Percentiles rank a stretch among this genome's conserved stretches.
phyloP scores from a whole-genome alignment of 2,113 vertebrate species.

The Corythaixoides concolor region DNA sequence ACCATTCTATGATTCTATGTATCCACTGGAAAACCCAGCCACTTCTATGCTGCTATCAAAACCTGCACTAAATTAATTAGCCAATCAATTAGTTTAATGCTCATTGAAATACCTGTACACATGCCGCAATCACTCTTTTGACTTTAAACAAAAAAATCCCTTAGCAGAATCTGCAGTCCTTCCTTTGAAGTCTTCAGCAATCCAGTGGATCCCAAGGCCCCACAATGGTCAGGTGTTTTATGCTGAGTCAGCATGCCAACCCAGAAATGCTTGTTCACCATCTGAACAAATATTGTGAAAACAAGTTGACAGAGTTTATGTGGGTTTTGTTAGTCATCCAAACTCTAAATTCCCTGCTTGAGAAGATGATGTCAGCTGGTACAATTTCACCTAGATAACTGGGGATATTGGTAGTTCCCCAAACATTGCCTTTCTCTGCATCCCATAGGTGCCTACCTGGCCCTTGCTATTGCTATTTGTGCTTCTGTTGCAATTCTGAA shows the following conservation, averaged over 20 bases:
- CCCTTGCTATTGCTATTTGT: not conserved
- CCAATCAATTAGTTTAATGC: slow-evolving; percentile 12
- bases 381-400: not conserved
- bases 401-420: not conserved
- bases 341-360: not conserved
- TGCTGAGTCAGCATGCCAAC: slow-evolving; percentile 24
- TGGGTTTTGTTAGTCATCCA: not conserved
- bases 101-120: not conserved
- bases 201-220: not conserved
- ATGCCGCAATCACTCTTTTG: not conserved
- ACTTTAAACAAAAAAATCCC: not conserved
- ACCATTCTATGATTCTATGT: too few relatives aligned
- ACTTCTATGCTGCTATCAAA: not conserved
- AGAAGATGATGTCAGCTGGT: not conserved
- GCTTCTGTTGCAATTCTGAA: not conserved
- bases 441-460: not conserved
- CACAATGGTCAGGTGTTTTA: not conserved
- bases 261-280: not conserved
- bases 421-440: not conserved
- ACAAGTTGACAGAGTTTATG: not conserved
- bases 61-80: slow-evolving; percentile 10
- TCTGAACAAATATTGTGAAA: not conserved
- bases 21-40: not conserved
- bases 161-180: not conserved
- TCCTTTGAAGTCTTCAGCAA: not conserved